These are phyloP conservation scores for Tor tambroides DNA, from an alignment of 2,113 vertebrate genomes.

Conservation along the genomic window DNA sequence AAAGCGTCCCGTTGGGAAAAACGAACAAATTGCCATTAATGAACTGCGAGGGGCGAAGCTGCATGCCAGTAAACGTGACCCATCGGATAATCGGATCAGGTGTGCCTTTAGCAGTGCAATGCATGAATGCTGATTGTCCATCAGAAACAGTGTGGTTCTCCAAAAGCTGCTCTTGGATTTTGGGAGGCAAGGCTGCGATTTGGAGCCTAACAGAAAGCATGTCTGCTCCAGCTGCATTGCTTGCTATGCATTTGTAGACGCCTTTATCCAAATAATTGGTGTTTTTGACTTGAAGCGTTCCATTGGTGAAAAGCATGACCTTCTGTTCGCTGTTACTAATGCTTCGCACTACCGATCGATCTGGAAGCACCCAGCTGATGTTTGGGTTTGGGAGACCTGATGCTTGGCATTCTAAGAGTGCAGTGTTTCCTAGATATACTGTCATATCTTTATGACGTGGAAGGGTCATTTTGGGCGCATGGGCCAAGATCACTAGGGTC, in stretches of 20 bases:
- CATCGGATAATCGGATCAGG: conserved; percentile 86
- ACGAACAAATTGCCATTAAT: conserved; percentile 89
- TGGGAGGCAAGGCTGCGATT: conserved; percentile 84
- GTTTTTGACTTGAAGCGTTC: conserved; percentile 81
- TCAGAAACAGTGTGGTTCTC: conserved; percentile 80
- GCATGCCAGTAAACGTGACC: conserved; percentile 82
- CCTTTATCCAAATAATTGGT: conserved; percentile 81
- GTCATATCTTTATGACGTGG: conserved; percentile 81
- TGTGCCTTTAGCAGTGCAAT: conserved; percentile 86
- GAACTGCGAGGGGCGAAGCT: conserved; percentile 89
- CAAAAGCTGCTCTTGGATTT: conserved; percentile 81
- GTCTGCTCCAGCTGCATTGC: conserved; percentile 87
- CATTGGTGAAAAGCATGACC: conserved; percentile 80
- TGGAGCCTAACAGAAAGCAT: conserved; percentile 86
- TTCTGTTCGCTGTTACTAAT: conserved; percentile 65
- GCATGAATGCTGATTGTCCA: conserved; percentile 80
- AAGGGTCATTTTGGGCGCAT: conserved; percentile 81
- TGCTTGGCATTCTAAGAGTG: conserved; percentile 84
- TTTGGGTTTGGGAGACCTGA: conserved; percentile 82
- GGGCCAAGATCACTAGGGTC: conserved; percentile 78
- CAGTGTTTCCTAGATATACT: conserved; percentile 83
- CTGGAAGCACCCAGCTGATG: conserved; percentile 90
- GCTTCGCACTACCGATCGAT: conserved; percentile 75
- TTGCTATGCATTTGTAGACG: conserved; percentile 88
- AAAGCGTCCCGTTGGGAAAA: conserved; percentile 92